Evolutionary conservation across 1,140 invertebrate species (phyloP).

Genomic region (Stenopsyche tienmushanensis): DNA sequence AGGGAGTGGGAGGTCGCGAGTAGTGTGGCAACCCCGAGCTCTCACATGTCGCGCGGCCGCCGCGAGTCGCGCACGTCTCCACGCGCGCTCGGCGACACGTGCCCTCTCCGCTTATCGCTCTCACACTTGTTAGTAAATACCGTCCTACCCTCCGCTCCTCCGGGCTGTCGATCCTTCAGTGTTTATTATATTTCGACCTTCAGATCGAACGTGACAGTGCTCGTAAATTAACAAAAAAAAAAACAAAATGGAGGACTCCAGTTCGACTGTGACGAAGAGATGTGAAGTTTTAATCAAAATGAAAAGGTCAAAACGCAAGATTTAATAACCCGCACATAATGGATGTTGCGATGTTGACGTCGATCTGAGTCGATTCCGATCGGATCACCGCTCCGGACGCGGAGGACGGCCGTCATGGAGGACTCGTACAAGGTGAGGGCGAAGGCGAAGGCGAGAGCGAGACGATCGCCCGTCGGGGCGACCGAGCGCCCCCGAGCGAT

Average conservation of each 20-base stretch:
- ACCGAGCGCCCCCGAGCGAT: not conserved
- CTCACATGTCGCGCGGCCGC: not conserved
- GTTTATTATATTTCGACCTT: too few relatives aligned
- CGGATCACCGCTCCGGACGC: too few relatives aligned
- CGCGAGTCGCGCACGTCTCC: not conserved
- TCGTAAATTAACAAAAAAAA: too few relatives aligned
- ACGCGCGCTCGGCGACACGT: not conserved
- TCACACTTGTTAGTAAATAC: too few relatives aligned
- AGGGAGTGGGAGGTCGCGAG: too few relatives aligned
- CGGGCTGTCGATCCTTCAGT: too few relatives aligned
- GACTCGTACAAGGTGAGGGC: slow-evolving; percentile 18
- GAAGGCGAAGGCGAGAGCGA: not conserved
- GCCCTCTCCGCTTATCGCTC: too few relatives aligned
- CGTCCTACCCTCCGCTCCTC: too few relatives aligned
- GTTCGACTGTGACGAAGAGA: too few relatives aligned
- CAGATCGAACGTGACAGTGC: not conserved
- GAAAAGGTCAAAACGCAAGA: slow-evolving; percentile 1
- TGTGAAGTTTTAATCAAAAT: not conserved
- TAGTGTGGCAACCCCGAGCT: not conserved
- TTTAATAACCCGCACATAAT: not conserved
- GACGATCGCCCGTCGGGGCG: not conserved
- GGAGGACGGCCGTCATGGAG: slow-evolving; percentile 4
- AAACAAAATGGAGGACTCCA: too few relatives aligned
- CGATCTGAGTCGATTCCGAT: too few relatives aligned
- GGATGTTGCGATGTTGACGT: too few relatives aligned